phyloP scores from a whole-genome alignment of 2,113 vertebrate species.

The Heptranchias perlo region DNA sequence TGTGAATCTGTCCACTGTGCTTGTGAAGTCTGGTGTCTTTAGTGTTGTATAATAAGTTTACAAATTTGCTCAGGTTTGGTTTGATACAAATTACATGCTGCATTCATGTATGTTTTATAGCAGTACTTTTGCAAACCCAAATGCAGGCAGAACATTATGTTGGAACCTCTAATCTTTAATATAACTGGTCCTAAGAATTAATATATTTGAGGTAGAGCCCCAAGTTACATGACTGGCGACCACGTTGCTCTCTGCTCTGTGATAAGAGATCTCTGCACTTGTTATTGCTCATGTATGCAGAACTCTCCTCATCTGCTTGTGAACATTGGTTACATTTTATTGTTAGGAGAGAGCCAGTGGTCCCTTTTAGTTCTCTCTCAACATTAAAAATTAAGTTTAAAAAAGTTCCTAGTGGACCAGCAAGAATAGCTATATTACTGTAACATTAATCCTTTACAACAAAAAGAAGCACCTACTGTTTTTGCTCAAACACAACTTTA shows the following conservation, averaged over 20 bases:
- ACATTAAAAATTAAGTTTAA: background rate
- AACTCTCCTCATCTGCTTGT: background rate
- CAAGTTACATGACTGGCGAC: background rate
- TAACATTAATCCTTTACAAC: background rate
- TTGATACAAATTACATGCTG: background rate
- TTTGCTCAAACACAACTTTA: background rate
- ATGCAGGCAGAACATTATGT: background rate
- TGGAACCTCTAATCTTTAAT: background rate
- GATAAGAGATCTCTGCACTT: background rate
- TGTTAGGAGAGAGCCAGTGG: background rate
- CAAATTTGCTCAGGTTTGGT: background rate
- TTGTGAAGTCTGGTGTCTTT: background rate
- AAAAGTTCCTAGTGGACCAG: background rate
- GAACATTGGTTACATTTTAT: background rate
- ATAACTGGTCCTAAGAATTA: background rate
- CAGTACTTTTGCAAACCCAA: background rate
- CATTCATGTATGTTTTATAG: background rate
- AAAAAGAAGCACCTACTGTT: background rate
- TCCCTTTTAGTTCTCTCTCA: background rate
- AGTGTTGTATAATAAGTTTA: background rate
- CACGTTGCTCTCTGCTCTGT: background rate
- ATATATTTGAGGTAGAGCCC: background rate
- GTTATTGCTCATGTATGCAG: background rate
- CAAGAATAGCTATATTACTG: background rate
- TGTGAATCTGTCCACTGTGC: background rate